These are phyloP conservation scores for Andricus curvator DNA, from an alignment of 2,888 invertebrate genomes.

Conservation along the genomic window DNA sequence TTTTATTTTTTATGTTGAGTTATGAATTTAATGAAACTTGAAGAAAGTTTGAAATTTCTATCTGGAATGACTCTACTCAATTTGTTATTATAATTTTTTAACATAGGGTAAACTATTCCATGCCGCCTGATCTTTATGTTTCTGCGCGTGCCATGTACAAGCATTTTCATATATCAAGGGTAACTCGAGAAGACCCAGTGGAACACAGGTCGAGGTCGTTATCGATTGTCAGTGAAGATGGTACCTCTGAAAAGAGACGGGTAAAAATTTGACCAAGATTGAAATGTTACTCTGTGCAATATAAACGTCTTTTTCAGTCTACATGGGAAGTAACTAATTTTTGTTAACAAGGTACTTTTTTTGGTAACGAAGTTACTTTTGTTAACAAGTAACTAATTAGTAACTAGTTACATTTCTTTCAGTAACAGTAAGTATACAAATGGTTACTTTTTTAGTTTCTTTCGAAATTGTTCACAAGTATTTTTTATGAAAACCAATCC, in stretches of 20 bases:
- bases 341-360: too few species aligned
- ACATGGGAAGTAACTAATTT: too few species aligned
- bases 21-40: too few species aligned
- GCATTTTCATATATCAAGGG: conserved; percentile 48
- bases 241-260: conserved; percentile 31
- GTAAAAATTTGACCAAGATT: conserved; percentile 31
- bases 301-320: neutral
- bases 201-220: conserved; percentile 51
- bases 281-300: conserved; percentile 13
- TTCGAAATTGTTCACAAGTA: too few species aligned
- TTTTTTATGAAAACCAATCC: too few species aligned
- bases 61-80: neutral
- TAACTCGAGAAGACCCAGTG: conserved; percentile 49
- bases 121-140: neutral
- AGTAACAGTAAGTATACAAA: too few species aligned
- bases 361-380: too few species aligned
- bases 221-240: conserved; percentile 51
- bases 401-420: too few species aligned
- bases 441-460: too few species aligned
- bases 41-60: too few species aligned
- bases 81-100: neutral
- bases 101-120: neutral
- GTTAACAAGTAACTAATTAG: too few species aligned
- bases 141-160: neutral
- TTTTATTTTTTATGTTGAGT: too few species aligned